Base-by-base conservation (phyloP, 2,797 vertebrate species). In the Rhodeus uyekii region DNA sequence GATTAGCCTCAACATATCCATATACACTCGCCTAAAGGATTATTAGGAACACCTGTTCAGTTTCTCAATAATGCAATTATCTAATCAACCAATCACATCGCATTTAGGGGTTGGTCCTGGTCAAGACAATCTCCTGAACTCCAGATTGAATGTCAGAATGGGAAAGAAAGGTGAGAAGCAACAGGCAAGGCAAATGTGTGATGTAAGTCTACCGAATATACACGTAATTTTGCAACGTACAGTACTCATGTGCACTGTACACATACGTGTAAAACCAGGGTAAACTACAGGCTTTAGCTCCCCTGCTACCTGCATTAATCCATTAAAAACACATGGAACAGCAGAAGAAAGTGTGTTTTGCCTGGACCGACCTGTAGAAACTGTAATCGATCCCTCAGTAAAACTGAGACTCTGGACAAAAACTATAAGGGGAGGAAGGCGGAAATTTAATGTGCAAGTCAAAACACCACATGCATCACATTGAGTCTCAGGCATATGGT, bases 271-370 rank as follows among this genome's bases (percentile, higher is more conserved):
- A 63, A 29, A 63, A 32, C 60, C 7, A 18, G 27, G 34, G 29
- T 44, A 44, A 44, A 38, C 67, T 27, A 19, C 19, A 2, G 39
- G 34, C 13, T 55, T 24, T 55, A 55, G 34, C 14, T 55, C 50
- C 19, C 34, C 32, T 36, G 71, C 10, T 53, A 24, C 3, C 46
- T 8, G 86, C 87, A 92, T 90, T 89, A 69, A 16, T 93, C 89
- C 91, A 92, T 90, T 90, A 91, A 88, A 92, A 87, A 90, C 76
- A 82, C 5, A 88, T 89, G 24, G 46, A 90, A 88, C 91, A 90
- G 90, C 92, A 90, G 87, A 89, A 93, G 90, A 89, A 90, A 89
- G 88, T 87, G 87, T 90, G 87, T 92, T 94, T 92, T 92, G 93
- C 92, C 90, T 91, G 91, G 91, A 93, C 92, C 85, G 88, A 91